phyloP scores from a whole-genome alignment of 2,797 vertebrate genomes.

The Lagocephalus sceleratus region DNA sequence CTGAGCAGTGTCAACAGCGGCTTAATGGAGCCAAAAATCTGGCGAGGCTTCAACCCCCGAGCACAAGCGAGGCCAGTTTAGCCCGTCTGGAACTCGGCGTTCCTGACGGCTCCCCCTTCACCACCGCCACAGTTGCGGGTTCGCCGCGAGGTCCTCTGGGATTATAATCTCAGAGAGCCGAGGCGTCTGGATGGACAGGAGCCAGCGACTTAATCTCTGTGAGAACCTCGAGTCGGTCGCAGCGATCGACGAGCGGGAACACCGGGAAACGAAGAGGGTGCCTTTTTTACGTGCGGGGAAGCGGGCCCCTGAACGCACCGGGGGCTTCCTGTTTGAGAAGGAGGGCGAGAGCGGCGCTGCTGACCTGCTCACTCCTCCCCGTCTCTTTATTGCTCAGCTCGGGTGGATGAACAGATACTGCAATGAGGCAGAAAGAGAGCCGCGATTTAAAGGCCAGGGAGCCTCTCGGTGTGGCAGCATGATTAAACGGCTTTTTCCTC shows the following conservation, averaged over 20 bases:
- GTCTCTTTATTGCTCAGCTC: slow-evolving; percentile 37
- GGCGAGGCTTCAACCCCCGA: slow-evolving; percentile 17
- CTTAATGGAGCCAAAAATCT: slow-evolving; percentile 17
- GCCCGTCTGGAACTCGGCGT: slow-evolving; percentile 32
- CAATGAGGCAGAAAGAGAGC: slow-evolving; percentile 41
- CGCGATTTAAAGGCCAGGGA: slow-evolving; percentile 28
- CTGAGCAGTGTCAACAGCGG: slow-evolving; percentile 24
- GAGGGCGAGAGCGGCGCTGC: slow-evolving; percentile 36
- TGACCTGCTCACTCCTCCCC: slow-evolving; percentile 40
- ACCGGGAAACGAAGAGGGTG: too few species aligned
- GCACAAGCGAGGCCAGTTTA: slow-evolving; percentile 13
- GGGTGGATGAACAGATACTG: slow-evolving; percentile 34
- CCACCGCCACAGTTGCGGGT: slow-evolving; percentile 24
- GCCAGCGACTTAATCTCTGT: slow-evolving; percentile 43
- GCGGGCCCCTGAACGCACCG: not conserved
- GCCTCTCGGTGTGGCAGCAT: slow-evolving; percentile 6
- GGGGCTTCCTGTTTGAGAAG: slow-evolving; percentile 34
- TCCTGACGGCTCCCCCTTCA: slow-evolving; percentile 26
- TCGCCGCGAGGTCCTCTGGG: slow-evolving; percentile 11
- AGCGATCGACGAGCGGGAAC: too few species aligned
- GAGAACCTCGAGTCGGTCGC: slow-evolving; percentile 36
- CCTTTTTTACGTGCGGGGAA: too few species aligned
- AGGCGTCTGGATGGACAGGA: slow-evolving; percentile 40
- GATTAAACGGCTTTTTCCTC: not conserved
- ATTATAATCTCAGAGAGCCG: slow-evolving; percentile 43